Base-by-base conservation (phyloP, 2,888 invertebrate genomes). In the Mythimna ferrago region DNA sequence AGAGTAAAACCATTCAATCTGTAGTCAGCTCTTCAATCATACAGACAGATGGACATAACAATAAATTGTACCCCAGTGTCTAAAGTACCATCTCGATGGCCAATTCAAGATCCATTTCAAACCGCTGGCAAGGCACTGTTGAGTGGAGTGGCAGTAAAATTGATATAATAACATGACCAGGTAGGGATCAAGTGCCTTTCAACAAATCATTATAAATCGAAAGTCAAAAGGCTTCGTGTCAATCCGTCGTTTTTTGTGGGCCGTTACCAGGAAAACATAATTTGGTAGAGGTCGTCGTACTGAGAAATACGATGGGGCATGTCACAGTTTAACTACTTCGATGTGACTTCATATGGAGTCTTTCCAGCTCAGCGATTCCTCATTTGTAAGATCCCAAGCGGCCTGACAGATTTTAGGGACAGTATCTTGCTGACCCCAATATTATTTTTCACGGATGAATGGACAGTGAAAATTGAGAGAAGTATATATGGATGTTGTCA, bases 111-210 rank as follows among this genome's bases (percentile, higher is more conserved):
- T 62, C 66, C 48, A 51, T 74, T 68, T 6, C 56, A 73, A 81
- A 76, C 54, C 65, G 81, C 81, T 78, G 41, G 60, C 41, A 21
- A 58, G 63, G 84, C 71, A 19, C 51, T 72, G 32, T 76, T 71
- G n/a, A 62, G 61, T 60, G 4, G 9, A 83, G 83, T 21, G 86
- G 76, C 71, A 63, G 68, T 86, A 61, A 81, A 78, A 54, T 26
- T 81, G 82, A 84, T 74, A 72, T 74, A 86, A 71, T 76, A 76
- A 73, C 58, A 67, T 66, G 19, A 64, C n/a, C 62, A 78, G 78
- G 71, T 67, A 60, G 10, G 26, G 65, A 62, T 72, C 65, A 65
- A 69, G 72, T 62, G 60, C 26, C 32, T 66, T 53, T 63, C 35
- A 38, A 84, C 68, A 83, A 80, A 85, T 76, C 81, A 72, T 63